Conservation (phyloP, 2,888 invertebrate genomes). For the Stramonita haemastoma region DNA sequence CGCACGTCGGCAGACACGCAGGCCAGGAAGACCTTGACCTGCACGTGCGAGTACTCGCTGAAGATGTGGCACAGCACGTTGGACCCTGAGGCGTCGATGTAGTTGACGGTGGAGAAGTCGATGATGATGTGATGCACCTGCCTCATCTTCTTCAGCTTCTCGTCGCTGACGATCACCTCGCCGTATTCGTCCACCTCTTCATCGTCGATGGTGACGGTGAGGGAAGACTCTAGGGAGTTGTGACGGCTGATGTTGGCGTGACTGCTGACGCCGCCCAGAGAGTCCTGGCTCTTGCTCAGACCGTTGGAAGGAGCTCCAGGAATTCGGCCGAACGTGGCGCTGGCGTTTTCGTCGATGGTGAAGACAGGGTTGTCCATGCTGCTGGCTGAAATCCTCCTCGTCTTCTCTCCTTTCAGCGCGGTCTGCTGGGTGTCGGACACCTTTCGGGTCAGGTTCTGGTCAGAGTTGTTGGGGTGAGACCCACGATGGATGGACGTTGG, state of each 20-base stretch:
- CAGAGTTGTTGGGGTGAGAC: constrained; percentile 20
- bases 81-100: constrained; percentile 70
- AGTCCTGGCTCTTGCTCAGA: constrained; percentile 29
- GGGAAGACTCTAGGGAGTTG: constrained; percentile 36
- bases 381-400: constrained; percentile 43
- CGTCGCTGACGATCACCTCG: constrained; percentile 61
- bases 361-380: constrained; percentile 56
- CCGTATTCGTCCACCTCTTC: constrained; percentile 65
- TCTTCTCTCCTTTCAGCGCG: constrained; percentile 28
- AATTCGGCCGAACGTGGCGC: constrained; percentile 11
- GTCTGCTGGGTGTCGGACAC: not conserved
- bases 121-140: constrained; percentile 68
- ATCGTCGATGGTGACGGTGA: constrained; percentile 48
- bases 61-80: constrained; percentile 68
- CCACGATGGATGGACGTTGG: constrained; percentile 24
- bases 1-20: constrained; percentile 62
- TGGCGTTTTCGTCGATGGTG: constrained; percentile 51
- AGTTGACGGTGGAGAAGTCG: constrained; percentile 68
- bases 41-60: constrained; percentile 68
- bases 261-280: not conserved
- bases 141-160: constrained; percentile 62
- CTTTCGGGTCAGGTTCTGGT: constrained; percentile 28
- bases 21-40: constrained; percentile 66
- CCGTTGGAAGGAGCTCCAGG: not conserved
- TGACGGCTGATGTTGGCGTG: constrained; percentile 11